Evolutionary conservation across 2,888 invertebrate genomes (phyloP).

Genomic region (Ctenicera cuprea): DNA sequence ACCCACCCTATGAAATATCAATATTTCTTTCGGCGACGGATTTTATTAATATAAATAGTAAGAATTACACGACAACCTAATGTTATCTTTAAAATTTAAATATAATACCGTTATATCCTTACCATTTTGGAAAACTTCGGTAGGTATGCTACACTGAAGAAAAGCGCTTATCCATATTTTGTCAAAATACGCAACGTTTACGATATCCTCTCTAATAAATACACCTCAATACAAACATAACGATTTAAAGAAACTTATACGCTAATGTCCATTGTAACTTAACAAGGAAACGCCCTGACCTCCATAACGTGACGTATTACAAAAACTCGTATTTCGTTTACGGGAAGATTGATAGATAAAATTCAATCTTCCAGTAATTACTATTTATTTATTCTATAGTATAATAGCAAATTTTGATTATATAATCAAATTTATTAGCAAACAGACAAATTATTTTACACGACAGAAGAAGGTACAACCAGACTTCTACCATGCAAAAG

Average conservation of each 20-base stretch:
- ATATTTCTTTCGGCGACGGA: not conserved
- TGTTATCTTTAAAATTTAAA: conserved; percentile 24
- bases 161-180: conserved; percentile 32
- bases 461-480: conserved; percentile 57
- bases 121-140: conserved; percentile 46
- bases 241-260: conserved; percentile 35
- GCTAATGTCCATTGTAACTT: conserved; percentile 37
- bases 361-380: conserved; percentile 56
- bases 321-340: conserved; percentile 48
- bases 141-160: conserved; percentile 36
- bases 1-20: not conserved
- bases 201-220: conserved; percentile 30
- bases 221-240: conserved; percentile 31
- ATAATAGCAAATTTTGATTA: conserved; percentile 54
- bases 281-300: conserved; percentile 57
- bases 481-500: conserved; percentile 62
- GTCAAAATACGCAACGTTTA: conserved; percentile 14
- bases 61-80: conserved; percentile 27
- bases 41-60: too few species aligned
- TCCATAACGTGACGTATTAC: conserved; percentile 56
- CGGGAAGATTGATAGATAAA: conserved; percentile 52
- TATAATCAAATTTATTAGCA: conserved; percentile 48
- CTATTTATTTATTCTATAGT: conserved; percentile 51
- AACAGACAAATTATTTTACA: conserved; percentile 58
- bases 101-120: conserved; percentile 37